These are phyloP conservation scores for Habrosyne pyritoides DNA, from an alignment of 2,888 invertebrate genomes.

Conservation along the genomic window DNA sequence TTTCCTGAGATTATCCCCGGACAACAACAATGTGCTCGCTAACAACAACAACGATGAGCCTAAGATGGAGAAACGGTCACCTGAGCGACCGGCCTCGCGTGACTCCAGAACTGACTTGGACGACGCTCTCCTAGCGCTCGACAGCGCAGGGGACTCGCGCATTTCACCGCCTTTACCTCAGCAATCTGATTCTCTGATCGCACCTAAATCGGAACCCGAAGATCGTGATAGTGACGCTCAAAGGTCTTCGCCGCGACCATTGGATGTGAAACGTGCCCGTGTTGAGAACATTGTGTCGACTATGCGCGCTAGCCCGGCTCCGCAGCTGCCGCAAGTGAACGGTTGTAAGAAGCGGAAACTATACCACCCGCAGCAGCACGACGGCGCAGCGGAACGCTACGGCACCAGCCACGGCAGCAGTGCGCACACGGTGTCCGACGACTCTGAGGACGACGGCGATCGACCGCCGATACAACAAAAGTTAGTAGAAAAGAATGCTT, in stretches of 20 bases:
- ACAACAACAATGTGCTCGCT: constrained; percentile 84
- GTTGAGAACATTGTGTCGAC: constrained; percentile 98
- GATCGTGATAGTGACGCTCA: constrained; percentile 85
- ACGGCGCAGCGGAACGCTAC: constrained; percentile 86
- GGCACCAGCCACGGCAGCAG: constrained; percentile 77
- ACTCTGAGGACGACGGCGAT: constrained; percentile 90
- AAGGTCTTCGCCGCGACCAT: constrained; percentile 82
- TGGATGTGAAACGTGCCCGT: constrained; percentile 95
- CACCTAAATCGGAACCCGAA: constrained; percentile 87
- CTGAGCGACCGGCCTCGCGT: constrained; percentile 85
- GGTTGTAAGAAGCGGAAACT: constrained; percentile 98
- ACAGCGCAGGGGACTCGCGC: constrained; percentile 78
- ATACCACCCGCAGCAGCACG: constrained; percentile 97
- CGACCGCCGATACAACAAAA: constrained; percentile 92
- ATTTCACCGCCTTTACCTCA: constrained; percentile 82
- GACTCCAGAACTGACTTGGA: constrained; percentile 86
- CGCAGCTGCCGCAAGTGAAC: constrained; percentile 89
- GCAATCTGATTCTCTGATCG: constrained; percentile 81
- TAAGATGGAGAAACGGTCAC: constrained; percentile 79
- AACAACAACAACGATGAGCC: constrained; percentile 83
- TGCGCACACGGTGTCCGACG: constrained; percentile 83
- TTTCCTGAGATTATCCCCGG: constrained; percentile 86
- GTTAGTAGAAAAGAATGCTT: constrained; percentile 92
- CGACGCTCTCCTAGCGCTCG: constrained; percentile 85
- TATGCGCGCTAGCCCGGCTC: constrained; percentile 94